phyloP scores from a whole-genome alignment of 2,797 vertebrate species.

The Lerista edwardsae region DNA sequence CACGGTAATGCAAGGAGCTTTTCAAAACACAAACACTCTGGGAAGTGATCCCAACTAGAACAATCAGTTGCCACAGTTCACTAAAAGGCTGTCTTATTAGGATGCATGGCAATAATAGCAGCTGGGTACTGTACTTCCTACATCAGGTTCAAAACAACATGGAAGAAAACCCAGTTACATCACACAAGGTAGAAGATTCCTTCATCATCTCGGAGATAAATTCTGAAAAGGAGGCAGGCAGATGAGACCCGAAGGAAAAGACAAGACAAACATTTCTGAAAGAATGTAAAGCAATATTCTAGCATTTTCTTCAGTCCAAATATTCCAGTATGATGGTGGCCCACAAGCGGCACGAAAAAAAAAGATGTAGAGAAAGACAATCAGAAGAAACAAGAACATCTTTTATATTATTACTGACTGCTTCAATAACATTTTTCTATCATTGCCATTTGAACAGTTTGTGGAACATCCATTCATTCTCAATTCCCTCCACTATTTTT shows the following conservation, averaged over 20 bases:
- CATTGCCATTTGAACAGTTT: background rate
- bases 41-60: background rate
- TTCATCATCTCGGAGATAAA: background rate
- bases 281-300: background rate
- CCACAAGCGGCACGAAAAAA: background rate
- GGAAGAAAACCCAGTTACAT: background rate
- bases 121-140: background rate
- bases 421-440: background rate
- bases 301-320: constrained; percentile 13
- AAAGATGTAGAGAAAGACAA: background rate
- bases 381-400: background rate
- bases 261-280: background rate
- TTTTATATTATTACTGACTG: background rate
- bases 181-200: background rate
- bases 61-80: background rate
- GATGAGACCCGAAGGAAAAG: background rate
- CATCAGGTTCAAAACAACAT: background rate
- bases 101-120: background rate
- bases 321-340: background rate
- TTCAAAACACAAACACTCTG: background rate
- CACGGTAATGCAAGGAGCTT: background rate
- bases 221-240: background rate
- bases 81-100: background rate
- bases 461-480: too few species aligned
- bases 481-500: background rate